These are phyloP conservation scores for Lottia scabra DNA, from an alignment of 2,888 invertebrate genomes.

Conservation along the genomic window DNA sequence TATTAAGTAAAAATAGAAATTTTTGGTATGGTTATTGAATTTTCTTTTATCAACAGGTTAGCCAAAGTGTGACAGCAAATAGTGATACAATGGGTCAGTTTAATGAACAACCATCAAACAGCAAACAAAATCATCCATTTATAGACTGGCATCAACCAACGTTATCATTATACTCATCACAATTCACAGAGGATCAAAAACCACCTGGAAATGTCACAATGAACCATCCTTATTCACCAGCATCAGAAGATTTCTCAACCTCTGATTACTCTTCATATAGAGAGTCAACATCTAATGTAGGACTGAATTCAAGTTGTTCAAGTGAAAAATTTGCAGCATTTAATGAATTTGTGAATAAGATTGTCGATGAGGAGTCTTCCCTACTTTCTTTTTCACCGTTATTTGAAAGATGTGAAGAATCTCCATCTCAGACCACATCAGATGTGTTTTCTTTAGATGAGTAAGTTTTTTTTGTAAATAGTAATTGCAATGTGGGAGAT, in stretches of 20 bases:
- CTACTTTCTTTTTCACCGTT: slow-evolving; percentile 43
- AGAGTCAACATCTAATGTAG: slow-evolving; percentile 13
- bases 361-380: slow-evolving; percentile 58
- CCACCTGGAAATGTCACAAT: too few species aligned
- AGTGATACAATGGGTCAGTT: too few species aligned
- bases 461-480: slow-evolving; percentile 23
- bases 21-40: too few species aligned
- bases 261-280: too few species aligned
- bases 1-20: too few species aligned
- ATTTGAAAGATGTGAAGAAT: slow-evolving; percentile 24
- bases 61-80: too few species aligned
- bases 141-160: neutral
- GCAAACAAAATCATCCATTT: neutral
- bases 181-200: too few species aligned
- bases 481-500: too few species aligned
- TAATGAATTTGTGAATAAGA: slow-evolving; percentile 63
- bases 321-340: slow-evolving; percentile 56
- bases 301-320: slow-evolving; percentile 41
- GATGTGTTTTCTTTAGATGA: slow-evolving; percentile 40
- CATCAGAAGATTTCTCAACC: too few species aligned
- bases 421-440: slow-evolving; percentile 31
- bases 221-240: too few species aligned
- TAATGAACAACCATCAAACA: too few species aligned
- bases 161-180: neutral
- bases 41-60: too few species aligned